Percentiles rank a stretch among this genome's conserved stretches.
These are phyloP conservation scores for Lucifuga dentata DNA, from an alignment of 2,113 vertebrate genomes.

Conservation along the genomic window DNA sequence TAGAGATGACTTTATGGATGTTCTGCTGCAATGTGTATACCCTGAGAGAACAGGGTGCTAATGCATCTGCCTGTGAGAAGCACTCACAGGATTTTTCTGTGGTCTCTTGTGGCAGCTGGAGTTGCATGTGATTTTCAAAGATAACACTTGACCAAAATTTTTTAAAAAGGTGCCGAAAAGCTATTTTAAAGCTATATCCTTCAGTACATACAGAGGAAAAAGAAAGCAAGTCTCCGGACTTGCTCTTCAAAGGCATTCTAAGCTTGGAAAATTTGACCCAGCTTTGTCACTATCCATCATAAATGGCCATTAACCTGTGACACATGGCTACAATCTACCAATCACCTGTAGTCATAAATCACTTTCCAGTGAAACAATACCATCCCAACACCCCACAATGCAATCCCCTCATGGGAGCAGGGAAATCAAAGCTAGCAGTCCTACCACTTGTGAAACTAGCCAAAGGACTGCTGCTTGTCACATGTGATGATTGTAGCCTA, in stretches of 20 bases:
- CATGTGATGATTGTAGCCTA: constrained; percentile 6
- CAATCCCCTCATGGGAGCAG: constrained; percentile 10
- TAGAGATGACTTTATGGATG: constrained; percentile 66
- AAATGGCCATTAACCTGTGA: constrained; percentile 59
- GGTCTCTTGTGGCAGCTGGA: constrained; percentile 35
- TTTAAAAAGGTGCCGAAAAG: constrained; percentile 4
- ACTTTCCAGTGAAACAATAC: constrained; percentile 47
- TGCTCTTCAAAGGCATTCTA: constrained; percentile 34
- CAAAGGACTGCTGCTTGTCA: constrained; percentile 4
- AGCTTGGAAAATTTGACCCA: constrained; percentile 51
- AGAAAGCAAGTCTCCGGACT: not conserved
- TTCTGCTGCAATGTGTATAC: constrained; percentile 51
- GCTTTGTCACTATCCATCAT: constrained; percentile 64
- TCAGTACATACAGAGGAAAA: constrained; percentile 1
- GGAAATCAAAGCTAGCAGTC: constrained; percentile 24
- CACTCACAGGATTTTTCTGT: constrained; percentile 35
- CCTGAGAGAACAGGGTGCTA: constrained; percentile 38
- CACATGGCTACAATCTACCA: constrained; percentile 50
- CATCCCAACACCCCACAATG: constrained; percentile 14
- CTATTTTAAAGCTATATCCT: not conserved
- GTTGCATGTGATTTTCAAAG: constrained; percentile 41
- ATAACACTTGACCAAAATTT: constrained; percentile 35
- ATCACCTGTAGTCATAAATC: constrained; percentile 60
- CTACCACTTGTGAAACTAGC: not conserved
- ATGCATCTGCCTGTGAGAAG: constrained; percentile 29